Evolutionary conservation across 2,797 vertebrate species (phyloP).

Genomic region (Nyctibius grandis): DNA sequence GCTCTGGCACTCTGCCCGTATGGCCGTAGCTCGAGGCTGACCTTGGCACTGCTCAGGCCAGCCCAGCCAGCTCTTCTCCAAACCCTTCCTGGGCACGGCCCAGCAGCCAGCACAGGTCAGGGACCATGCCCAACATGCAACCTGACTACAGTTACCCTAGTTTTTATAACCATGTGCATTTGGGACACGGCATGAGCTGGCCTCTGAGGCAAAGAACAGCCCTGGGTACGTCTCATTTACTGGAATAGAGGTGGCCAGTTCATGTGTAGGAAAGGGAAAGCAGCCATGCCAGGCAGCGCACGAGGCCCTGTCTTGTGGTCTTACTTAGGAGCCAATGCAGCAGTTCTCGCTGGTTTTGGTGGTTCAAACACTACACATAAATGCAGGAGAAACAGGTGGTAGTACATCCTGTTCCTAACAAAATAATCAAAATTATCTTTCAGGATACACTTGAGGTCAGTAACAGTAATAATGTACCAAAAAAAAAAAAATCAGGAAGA

Average conservation of each 20-base stretch:
- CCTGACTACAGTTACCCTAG: not conserved
- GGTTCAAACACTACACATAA: not conserved
- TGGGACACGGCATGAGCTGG: not conserved
- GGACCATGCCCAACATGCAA: not conserved
- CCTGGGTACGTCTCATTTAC: not conserved
- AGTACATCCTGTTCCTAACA: slow-evolving; percentile 37
- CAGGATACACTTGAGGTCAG: slow-evolving; percentile 2
- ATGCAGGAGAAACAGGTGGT: slow-evolving; percentile 14
- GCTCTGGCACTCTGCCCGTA: not conserved
- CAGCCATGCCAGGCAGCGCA: not conserved
- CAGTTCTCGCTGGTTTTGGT: not conserved
- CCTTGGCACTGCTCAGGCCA: not conserved
- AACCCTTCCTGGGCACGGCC: not conserved
- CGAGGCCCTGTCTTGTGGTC: not conserved
- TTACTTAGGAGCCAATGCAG: not conserved
- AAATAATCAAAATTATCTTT: slow-evolving; percentile 21
- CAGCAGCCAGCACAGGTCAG: not conserved
- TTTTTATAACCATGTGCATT: not conserved
- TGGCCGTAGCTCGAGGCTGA: rapidly evolving
- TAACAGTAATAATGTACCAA: not conserved
- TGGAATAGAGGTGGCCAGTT: not conserved
- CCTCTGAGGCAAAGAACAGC: not conserved
- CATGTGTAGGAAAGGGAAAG: not conserved
- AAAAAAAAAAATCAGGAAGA: slow-evolving; percentile 39
- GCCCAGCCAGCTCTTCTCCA: not conserved